Evolutionary conservation across 1,140 invertebrate species (phyloP).

Genomic region (Melitaea cinxia): DNA sequence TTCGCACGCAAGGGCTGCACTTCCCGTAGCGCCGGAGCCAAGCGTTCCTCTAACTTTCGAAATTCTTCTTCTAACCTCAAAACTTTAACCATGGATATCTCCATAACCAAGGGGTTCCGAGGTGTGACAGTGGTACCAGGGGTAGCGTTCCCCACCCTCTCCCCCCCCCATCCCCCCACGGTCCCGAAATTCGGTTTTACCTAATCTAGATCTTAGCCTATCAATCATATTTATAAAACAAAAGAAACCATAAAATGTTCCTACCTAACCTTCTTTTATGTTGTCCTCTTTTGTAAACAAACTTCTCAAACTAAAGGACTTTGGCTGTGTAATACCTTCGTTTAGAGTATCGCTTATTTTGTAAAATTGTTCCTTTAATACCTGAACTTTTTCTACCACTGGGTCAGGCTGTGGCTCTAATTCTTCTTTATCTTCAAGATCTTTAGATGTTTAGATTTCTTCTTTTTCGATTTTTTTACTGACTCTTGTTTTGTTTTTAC

Average conservation of each 20-base stretch:
- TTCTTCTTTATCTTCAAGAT: conserved; percentile 40
- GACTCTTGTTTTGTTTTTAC: conserved; percentile 50
- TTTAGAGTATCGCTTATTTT: conserved; percentile 83
- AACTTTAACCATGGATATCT: too few species aligned
- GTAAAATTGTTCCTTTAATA: conserved; percentile 85
- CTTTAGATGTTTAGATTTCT: conserved; percentile 52
- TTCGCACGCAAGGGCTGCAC: too few species aligned
- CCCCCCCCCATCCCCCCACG: too few species aligned
- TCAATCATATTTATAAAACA: too few species aligned
- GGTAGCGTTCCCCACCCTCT: too few species aligned
- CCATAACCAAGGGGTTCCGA: too few species aligned
- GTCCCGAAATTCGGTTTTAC: too few species aligned
- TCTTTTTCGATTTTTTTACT: conserved; percentile 68
- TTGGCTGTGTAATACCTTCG: conserved; percentile 78
- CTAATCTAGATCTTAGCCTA: too few species aligned
- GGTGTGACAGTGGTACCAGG: too few species aligned
- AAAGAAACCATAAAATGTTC: not conserved
- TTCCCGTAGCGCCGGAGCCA: too few species aligned
- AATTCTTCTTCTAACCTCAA: too few species aligned
- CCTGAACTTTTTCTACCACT: conserved; percentile 70
- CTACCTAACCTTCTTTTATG: conserved; percentile 49
- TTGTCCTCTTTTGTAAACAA: conserved; percentile 73
- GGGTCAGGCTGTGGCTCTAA: conserved; percentile 30
- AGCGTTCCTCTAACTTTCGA: too few species aligned
- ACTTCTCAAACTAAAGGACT: conserved; percentile 83